Evolutionary conservation across 2,113 vertebrate genomes (phyloP), one percentile per base, ranked within the genome.

Genomic region (Halichoeres trimaculatus): DNA sequence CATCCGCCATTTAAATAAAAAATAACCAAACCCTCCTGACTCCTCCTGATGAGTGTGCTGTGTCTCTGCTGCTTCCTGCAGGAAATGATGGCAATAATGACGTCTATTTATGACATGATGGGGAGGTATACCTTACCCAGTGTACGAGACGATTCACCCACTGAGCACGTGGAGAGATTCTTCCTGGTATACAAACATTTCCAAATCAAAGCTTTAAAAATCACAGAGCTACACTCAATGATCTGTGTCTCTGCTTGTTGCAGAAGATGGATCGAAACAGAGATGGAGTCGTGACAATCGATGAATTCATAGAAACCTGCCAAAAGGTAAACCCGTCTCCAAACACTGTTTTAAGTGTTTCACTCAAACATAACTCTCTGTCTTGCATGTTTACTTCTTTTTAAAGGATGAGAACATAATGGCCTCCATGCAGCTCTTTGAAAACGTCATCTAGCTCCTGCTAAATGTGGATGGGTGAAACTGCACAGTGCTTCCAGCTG

Each of bases 21-120:
- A 45, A 7, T 4, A 2, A 7, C 14, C 17, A 23, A 52, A 16
- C 45, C 51, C 9, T 65, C 36, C 11, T 26, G n/a, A 14, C 19
- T n/a, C 23, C 4, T 60, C 11, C 5, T 56, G 14, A 45, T 38
- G 59, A 17, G 19, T 56, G 3, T 45, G 3, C 26, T 26, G 6
- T 43, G 3, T 40, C 10, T 64, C n/a, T 73, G 2, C 41, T 22
- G 26, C 76, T 60, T 66, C 47, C 55, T 45, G 53, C 82, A 98
- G 97, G 98, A 98, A 80, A 99, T 99, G 98, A 88, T 98, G 93
- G 94, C 95, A 73, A 96, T 98, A 84, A 94, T 98, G 95, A 97
- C 95, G 3, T 96, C 97, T 76, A 99, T 98, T 90, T 99, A 99
- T 0, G 95, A 97, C 86, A 98, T 99, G 97, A 98, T 99, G 98